Base-by-base conservation (phyloP, 1,140 invertebrate species). In the Lepeophtheirus salmonis region DNA sequence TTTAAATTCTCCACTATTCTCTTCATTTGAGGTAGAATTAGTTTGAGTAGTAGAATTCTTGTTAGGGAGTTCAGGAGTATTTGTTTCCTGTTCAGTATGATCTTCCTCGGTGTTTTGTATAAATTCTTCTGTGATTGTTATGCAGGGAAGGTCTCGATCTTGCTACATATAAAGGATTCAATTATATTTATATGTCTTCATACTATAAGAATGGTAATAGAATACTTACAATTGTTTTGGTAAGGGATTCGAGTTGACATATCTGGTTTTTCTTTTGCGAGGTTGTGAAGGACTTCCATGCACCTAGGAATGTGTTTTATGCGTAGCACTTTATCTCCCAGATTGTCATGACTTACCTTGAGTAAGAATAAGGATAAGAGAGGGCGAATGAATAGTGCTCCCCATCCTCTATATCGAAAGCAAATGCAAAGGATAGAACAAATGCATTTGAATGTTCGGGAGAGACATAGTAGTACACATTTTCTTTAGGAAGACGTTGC, bases 381-480 rank as follows among this genome's bases (percentile, higher is more conserved):
- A 95, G 79, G 0, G 86, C 79, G 74, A 97, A 97, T 68, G 96
- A 89, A 69, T 92, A 96, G 14, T 26, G 60, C 1, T 90, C 79
- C 66, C 87, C 84, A 64, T 86, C 82, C 71, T 95, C 90, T 52
- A 79, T 79, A 73, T 97, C 91, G 69, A 97, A 97, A 17, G 82
- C 82, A 70, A 96, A 95, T 0, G 87, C 82, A 71, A 97, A 85
- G 64, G 88, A 94, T 18, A 98, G 77, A 3, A 97, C 83, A 69
- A 92, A 90, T 62, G 94, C 84, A 57, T 89, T 84, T 59, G 84
- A 80, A 70, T 98, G 92, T 63, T 84, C 79, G 12, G 83, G 74
- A 20, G 91, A 96, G 61, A 82, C 79, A 73, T 96, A 92, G 69
- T 95, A 97, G 70, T 89, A 97, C 0, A 96, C 83, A 69, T 91